phyloP scores from a whole-genome alignment of 2,113 vertebrate genomes.

The Pogonocichla stellata region DNA sequence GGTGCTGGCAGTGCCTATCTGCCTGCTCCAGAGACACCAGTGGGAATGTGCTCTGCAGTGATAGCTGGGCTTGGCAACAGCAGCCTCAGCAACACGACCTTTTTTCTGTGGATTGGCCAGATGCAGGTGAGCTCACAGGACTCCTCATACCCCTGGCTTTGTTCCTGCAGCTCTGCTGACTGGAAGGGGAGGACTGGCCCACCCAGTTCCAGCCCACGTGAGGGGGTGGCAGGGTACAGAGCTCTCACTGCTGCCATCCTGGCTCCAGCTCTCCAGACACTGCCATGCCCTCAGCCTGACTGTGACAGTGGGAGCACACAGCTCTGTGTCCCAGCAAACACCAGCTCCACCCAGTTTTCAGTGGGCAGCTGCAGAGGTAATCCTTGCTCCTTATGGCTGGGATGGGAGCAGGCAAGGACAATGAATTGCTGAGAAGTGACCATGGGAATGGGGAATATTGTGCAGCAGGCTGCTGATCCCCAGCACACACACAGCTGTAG shows the following conservation, averaged over 20 bases:
- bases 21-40: not conserved
- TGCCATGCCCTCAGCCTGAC: not conserved
- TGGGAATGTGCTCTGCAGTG: not conserved
- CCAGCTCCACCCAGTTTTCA: not conserved
- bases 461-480: not conserved
- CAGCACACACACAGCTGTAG: not conserved
- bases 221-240: not conserved
- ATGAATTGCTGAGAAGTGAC: not conserved
- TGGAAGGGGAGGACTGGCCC: not conserved
- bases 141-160: not conserved
- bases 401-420: not conserved
- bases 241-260: not conserved
- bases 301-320: rapidly evolving
- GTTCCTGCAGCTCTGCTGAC: not conserved
- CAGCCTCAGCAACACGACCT: not conserved
- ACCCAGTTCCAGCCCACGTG: rapidly evolving
- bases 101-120: not conserved
- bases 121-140: not conserved
- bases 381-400: not conserved
- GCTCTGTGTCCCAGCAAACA: not conserved
- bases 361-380: not conserved
- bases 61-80: not conserved
- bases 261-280: not conserved
- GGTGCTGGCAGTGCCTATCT: not conserved
- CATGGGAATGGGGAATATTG: not conserved